Base-by-base conservation (phyloP, 1,140 invertebrate species). In the Campodea augens region DNA sequence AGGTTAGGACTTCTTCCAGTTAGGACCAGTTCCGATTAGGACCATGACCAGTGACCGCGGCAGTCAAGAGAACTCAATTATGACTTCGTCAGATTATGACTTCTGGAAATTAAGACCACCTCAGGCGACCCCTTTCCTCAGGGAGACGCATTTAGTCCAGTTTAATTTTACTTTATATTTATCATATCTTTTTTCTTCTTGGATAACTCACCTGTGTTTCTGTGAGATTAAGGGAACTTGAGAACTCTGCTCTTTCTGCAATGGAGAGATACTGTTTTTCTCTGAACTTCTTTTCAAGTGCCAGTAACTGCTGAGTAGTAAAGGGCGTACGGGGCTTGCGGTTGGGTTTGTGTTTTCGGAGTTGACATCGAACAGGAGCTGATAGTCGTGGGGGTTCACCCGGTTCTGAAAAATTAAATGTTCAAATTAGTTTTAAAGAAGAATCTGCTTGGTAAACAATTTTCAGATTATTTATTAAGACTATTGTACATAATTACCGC, bases 321-420 rank as follows among this genome's bases (percentile, higher is more conserved):
- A 77, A 78, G 3, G 75, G 75, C 3, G 75, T 77, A 25, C 75
- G 56, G 15, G 75, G 75, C 56, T 77, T 77, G 37, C 75, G 60
- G 60, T 77, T 77, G 41, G 72, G 71, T 55, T 77, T 78, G 61
- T 77, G 75, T 50, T 76, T 75, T 43, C 75, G 50, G 37, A 77
- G 57, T 46, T 72, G 70, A 55, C 72, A 75, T 51, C 73, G 72
- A 41, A 69, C 60, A 25, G 68, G 64, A 39, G 53, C 53, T 32
- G 58, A 57, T 20, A 63, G 45, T 51, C 60, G 55, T 12, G 61
- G 52, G 7, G 57, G 45, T 1, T 56, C 57, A 38, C 52, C 45
- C 36, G 51, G 48, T 51, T 54, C 55, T 59, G 45, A 39, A 58
- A 56, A 37, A n/a, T n/a, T n/a, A n/a, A n/a, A n/a, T n/a, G n/a